phyloP scores from a whole-genome alignment of 2,888 invertebrate species.

The Drosophila yooni region DNA sequence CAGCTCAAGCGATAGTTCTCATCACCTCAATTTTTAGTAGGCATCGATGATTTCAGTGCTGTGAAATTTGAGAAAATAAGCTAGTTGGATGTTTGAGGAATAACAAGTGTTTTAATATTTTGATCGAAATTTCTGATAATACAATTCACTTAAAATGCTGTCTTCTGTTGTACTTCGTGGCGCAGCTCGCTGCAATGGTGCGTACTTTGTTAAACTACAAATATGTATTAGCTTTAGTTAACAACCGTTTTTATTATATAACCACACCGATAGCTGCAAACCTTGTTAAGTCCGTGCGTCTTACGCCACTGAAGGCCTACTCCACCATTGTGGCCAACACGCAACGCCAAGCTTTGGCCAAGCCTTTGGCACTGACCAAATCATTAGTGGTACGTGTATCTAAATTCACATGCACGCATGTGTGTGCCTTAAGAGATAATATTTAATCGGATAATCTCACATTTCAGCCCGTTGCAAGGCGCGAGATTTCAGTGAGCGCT shows the following conservation, averaged over 20 bases:
- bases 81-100: conserved; percentile 25
- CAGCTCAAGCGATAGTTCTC: conserved; percentile 15
- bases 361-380: conserved; percentile 67
- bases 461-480: conserved; percentile 52
- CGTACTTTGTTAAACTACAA: neutral
- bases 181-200: conserved; percentile 79
- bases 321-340: conserved; percentile 67
- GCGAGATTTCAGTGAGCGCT: conserved; percentile 77
- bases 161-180: conserved; percentile 78
- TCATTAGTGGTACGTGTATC: conserved; percentile 60
- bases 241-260: conserved; percentile 75
- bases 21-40: conserved; percentile 10
- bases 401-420: neutral
- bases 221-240: neutral
- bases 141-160: conserved; percentile 59
- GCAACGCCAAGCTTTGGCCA: conserved; percentile 59
- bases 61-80: conserved; percentile 30
- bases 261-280: conserved; percentile 62
- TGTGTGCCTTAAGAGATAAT: neutral
- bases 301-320: conserved; percentile 75
- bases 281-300: conserved; percentile 68
- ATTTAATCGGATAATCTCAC: neutral
- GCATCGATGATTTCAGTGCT: conserved; percentile 43
- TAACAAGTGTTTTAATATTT: conserved; percentile 47
- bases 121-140: conserved; percentile 35